Evolutionary conservation across 2,888 invertebrate genomes (phyloP).

Genomic region (Galerucella nymphaeae): DNA sequence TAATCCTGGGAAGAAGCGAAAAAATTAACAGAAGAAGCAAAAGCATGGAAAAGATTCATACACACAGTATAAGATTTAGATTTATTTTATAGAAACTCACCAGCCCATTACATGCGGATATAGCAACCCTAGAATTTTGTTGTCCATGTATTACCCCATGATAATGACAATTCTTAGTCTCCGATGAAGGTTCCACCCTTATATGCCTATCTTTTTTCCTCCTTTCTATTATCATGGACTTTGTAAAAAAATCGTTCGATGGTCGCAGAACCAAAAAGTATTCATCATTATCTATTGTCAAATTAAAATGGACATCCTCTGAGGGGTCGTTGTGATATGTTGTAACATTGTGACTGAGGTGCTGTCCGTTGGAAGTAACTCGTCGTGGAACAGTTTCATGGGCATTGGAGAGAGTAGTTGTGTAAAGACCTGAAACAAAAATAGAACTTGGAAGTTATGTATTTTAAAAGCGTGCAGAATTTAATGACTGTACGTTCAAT

Average conservation of each 20-base stretch:
- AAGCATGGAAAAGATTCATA: too few species aligned
- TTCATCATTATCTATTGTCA: constrained; percentile 62
- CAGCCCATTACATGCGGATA: constrained; percentile 86
- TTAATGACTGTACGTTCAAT: too few species aligned
- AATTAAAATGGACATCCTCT: constrained; percentile 65
- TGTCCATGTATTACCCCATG: constrained; percentile 80
- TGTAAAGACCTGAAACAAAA: constrained; percentile 64
- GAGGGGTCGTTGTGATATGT: constrained; percentile 68
- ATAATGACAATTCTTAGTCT: constrained; percentile 79
- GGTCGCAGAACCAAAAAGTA: constrained; percentile 66
- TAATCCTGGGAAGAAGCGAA: too few species aligned
- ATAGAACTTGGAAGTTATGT: constrained; percentile 35
- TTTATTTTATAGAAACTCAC: constrained; percentile 68
- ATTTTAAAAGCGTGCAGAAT: too few species aligned
- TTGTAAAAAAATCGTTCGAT: constrained; percentile 75
- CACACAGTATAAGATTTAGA: too few species aligned
- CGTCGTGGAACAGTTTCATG: constrained; percentile 73
- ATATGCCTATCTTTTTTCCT: constrained; percentile 69
- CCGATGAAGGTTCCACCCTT: constrained; percentile 66
- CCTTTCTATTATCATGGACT: constrained; percentile 79
- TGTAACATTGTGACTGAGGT: constrained; percentile 61
- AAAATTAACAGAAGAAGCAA: too few species aligned
- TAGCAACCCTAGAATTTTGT: constrained; percentile 76
- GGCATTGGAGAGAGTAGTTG: constrained; percentile 67
- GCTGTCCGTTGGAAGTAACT: constrained; percentile 69